Evolutionary conservation across 2,797 vertebrate genomes (phyloP).

Genomic region (Dermochelys coriacea): DNA sequence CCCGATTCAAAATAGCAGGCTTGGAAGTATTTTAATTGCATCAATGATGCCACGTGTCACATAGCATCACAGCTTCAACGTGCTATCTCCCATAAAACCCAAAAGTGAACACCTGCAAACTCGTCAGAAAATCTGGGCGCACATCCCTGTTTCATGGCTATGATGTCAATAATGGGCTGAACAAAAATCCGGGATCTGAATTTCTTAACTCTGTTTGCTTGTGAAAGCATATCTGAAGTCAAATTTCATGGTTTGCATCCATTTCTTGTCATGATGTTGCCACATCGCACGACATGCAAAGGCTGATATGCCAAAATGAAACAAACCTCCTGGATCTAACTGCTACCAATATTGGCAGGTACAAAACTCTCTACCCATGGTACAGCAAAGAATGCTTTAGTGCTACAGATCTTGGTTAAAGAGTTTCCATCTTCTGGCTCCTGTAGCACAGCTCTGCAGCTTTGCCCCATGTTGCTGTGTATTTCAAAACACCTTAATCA

Average conservation of each 20-base stretch:
- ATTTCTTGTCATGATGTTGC: fast-evolving
- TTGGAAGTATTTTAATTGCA: background rate
- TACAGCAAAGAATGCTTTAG: constrained; percentile 8
- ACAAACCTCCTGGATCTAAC: constrained; percentile 4
- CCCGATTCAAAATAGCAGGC: background rate
- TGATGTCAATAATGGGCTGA: fast-evolving
- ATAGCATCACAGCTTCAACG: too few species aligned
- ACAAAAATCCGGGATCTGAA: fast-evolving
- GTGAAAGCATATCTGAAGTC: fast-evolving
- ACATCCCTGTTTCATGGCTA: fast-evolving
- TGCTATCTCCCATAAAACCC: background rate
- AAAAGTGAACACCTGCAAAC: background rate
- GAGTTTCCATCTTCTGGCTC: constrained; percentile 23
- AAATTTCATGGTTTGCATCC: background rate
- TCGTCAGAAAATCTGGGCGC: background rate
- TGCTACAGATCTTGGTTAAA: background rate
- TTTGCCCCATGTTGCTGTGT: background rate
- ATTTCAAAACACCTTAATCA: background rate
- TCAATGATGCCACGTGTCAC: background rate
- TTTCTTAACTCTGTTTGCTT: fast-evolving
- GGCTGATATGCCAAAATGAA: constrained; percentile 37
- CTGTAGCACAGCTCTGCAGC: background rate
- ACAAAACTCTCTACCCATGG: constrained; percentile 42
- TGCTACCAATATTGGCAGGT: constrained; percentile 47
- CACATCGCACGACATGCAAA: constrained; percentile 21